A percentile compares a stretch with the other conserved stretches of the same genome.
Conservation (phyloP, 2,888 invertebrate species). For the Lumbricus terrestris region DNA sequence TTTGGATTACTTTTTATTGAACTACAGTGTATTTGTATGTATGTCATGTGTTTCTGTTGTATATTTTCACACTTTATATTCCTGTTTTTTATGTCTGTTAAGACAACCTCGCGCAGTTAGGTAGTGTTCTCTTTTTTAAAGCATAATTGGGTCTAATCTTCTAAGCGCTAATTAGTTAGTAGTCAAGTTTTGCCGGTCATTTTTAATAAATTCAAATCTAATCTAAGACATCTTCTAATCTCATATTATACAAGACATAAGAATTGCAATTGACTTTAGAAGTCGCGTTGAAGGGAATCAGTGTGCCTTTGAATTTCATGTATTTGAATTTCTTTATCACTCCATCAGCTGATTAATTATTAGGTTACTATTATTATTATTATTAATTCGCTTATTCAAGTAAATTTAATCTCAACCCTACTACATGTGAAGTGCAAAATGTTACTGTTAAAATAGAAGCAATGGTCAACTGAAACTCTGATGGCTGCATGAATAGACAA, state of each 20-base stretch:
- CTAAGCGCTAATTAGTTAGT: too few species aligned
- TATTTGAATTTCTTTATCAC: too few species aligned
- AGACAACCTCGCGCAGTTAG: background rate
- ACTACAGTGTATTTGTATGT: too few species aligned
- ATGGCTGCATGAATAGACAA: background rate
- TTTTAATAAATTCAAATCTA: background rate
- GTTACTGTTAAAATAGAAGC: background rate
- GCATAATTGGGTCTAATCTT: too few species aligned
- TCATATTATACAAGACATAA: too few species aligned
- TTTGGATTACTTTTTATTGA: too few species aligned
- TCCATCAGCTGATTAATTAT: too few species aligned
- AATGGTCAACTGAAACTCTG: background rate
- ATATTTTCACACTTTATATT: background rate
- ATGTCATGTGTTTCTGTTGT: background rate
- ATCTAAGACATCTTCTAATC: background rate
- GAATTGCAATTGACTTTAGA: too few species aligned
- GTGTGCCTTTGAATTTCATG: too few species aligned
- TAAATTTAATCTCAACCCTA: background rate
- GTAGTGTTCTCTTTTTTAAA: background rate
- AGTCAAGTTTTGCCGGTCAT: background rate
- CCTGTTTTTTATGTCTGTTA: background rate
- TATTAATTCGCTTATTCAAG: background rate
- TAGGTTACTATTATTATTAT: too few species aligned
- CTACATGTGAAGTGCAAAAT: background rate
- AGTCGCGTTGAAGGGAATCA: too few species aligned